Percentiles rank a stretch among this genome's conserved stretches.
Evolutionary conservation across 2,888 invertebrate genomes (phyloP).

Genomic region (Stramonita haemastoma): DNA sequence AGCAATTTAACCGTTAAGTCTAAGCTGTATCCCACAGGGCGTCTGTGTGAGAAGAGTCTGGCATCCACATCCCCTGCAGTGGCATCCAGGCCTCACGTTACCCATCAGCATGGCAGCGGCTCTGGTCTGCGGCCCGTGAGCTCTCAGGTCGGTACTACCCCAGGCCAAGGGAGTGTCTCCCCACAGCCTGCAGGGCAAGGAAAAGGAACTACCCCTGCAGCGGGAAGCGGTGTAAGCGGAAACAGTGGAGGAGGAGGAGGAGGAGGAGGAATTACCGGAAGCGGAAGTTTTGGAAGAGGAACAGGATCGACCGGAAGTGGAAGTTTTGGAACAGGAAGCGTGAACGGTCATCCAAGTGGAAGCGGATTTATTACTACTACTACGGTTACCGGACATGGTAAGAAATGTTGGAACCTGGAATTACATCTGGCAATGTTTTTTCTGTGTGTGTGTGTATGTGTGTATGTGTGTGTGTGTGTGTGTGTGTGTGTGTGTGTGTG

Average conservation of each 20-base stretch:
- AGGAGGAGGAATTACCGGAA: not conserved
- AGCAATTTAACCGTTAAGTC: no score
- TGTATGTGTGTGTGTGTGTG: slow-evolving; percentile 17
- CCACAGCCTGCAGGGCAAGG: not conserved
- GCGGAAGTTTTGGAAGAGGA: not conserved
- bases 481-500: not conserved
- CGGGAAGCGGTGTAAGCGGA: not conserved
- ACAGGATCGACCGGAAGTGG: not conserved
- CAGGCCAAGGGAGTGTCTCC: not conserved
- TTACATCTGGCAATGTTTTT: no score
- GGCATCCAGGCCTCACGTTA: not conserved
- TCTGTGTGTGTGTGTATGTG: not conserved
- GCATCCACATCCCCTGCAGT: not conserved
- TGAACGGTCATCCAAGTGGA: not conserved
- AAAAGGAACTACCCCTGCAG: not conserved
- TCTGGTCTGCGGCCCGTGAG: not conserved
- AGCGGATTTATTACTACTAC: not conserved
- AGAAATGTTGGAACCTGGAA: no score
- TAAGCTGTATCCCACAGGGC: not conserved
- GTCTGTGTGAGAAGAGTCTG: not conserved
- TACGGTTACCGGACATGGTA: no score
- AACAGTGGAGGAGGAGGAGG: not conserved
- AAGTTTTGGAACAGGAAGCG: not conserved
- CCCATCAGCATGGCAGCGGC: not conserved
- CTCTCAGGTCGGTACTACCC: not conserved